Base-by-base conservation (phyloP, 2,113 vertebrate genomes). In the Bungarus multicinctus region DNA sequence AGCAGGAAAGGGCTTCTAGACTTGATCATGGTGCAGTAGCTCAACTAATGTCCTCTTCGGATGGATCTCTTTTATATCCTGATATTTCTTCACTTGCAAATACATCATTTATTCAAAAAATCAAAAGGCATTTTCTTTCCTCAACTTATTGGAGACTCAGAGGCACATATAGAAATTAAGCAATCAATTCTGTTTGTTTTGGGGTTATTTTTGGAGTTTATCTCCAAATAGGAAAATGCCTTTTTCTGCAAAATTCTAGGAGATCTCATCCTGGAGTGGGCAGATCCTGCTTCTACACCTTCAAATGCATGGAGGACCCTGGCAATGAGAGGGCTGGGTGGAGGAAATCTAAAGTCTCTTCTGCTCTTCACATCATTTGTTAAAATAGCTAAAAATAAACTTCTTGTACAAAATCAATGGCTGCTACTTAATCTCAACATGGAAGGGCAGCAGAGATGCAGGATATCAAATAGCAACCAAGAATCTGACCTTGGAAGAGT, bases 371-470 rank as follows among this genome's bases (percentile, higher is more conserved):
- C 88, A 90, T 87, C 89, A 64, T 34, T 58, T 93, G 95, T 97
- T 97, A 97, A 98, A 97, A 98, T 97, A 97, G 53, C 93, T 86
- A 95, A 53, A 92, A 93, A 93, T 87, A 93, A 60, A 74, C 88
- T 43, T 85, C 52, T 39, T 92, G 43, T 96, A 95, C 92, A 95
- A 58, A 94, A 97, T 97, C 96, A 45, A 97, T 97, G 95, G 85
- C 18, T 39, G 12, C 94, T 23, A 0, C 95, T 96, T 87, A 54
- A 91, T 90, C 69, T 91, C 45, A 0, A 86, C 39, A 14, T 88
- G 1, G 39, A 58, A 64, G 27, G 57, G 25, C 94, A 95, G 96
- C 45, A 12, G 60, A 92, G 92, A 60, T 23, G 57, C n/a, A 47
- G 94, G 95, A 50, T 93, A 93, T 95, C 91, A 92, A 85, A 93